A percentile compares a stretch with the other conserved stretches of the same genome.
phyloP scores from a whole-genome alignment of 2,797 vertebrate genomes.

The Onychomys leucogaster region DNA sequence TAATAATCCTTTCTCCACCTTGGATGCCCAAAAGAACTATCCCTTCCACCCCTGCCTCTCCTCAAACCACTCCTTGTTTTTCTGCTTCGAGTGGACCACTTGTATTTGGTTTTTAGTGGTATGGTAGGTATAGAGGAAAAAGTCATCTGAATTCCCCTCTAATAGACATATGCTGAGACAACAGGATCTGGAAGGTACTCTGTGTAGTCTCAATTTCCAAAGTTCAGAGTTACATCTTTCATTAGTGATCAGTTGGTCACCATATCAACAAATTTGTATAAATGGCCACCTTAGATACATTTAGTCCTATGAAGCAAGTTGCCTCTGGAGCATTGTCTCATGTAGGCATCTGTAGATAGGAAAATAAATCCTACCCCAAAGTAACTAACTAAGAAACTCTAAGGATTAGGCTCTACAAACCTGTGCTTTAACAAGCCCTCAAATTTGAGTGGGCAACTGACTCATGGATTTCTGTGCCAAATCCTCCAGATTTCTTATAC shows the following conservation, averaged over 20 bases:
- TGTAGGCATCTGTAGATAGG: not conserved
- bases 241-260: constrained; percentile 41
- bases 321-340: constrained; percentile 8
- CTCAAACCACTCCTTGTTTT: constrained; percentile 56
- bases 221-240: constrained; percentile 53
- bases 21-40: constrained; percentile 53
- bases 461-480: not conserved
- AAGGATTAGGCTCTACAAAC: not conserved
- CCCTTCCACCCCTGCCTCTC: constrained; percentile 43
- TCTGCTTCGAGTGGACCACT: constrained; percentile 58
- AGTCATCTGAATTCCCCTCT: constrained; percentile 48
- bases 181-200: constrained; percentile 48
- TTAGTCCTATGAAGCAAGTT: constrained; percentile 61
- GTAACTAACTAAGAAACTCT: constrained; percentile 52
- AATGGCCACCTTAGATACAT: constrained; percentile 41
- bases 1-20: constrained; percentile 64
- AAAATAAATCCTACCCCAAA: constrained; percentile 26
- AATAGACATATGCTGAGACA: constrained; percentile 49
- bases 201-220: constrained; percentile 51
- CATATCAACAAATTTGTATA: constrained; percentile 22
- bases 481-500: constrained; percentile 2
- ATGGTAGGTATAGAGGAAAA: constrained; percentile 50
- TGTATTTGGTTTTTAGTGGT: constrained; percentile 52
- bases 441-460: constrained; percentile 23
- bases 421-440: constrained; percentile 57